Percentiles rank a stretch among this genome's conserved stretches.
These are phyloP conservation scores for Anomalospiza imberbis DNA, from an alignment of 2,797 vertebrate species.

Conservation along the genomic window DNA sequence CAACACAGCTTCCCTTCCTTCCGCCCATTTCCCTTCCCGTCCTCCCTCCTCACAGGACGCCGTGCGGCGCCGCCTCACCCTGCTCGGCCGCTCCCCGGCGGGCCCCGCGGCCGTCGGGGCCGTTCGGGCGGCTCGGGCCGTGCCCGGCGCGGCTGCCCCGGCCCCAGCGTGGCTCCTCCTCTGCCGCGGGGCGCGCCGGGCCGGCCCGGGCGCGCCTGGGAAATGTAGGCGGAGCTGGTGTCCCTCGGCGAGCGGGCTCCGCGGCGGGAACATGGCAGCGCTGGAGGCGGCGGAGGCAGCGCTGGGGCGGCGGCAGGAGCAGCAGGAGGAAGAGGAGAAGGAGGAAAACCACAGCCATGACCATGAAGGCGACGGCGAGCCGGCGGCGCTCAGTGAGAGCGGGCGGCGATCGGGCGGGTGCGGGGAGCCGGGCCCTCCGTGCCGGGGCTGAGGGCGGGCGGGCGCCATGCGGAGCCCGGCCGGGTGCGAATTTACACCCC, in stretches of 20 bases:
- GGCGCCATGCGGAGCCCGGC: not conserved
- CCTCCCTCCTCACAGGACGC: not conserved
- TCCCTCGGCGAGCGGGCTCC: not conserved
- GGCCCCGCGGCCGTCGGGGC: not conserved
- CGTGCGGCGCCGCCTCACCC: not conserved
- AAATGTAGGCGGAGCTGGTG: not conserved
- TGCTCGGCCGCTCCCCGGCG: not conserved
- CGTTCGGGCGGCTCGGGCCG: not conserved
- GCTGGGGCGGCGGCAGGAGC: not conserved
- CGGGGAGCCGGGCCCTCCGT: not conserved
- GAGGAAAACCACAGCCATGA: not conserved
- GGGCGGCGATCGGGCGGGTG: not conserved
- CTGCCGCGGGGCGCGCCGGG: not conserved
- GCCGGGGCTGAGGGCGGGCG: not conserved
- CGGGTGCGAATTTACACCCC: not conserved
- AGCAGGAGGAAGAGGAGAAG: not conserved
- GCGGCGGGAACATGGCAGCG: slow-evolving; percentile 19
- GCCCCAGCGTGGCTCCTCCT: not conserved
- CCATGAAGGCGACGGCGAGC: not conserved
- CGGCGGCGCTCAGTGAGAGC: not conserved
- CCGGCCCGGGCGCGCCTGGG: not conserved
- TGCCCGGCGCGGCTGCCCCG: not conserved
- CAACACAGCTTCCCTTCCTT: not conserved
- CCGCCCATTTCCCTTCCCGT: not conserved
- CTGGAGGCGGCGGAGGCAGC: not conserved